Conservation (phyloP, 2,888 invertebrate genomes). For the Tethea ocularis region DNA sequence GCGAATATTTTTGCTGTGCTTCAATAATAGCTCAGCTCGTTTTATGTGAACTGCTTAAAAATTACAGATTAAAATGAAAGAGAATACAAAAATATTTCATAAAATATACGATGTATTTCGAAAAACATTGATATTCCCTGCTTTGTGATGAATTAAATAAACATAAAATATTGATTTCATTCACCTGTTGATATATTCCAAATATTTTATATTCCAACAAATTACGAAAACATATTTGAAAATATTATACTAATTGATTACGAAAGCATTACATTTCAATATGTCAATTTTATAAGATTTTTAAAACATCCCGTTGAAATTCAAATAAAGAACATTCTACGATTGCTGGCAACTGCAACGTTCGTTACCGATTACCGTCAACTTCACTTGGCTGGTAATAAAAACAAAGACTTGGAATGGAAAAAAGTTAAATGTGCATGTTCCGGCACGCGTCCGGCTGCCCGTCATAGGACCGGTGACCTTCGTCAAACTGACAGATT, state of each 20-base stretch:
- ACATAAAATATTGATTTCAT: not conserved
- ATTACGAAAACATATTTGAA: no score
- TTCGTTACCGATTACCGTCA: slow-evolving; percentile 23
- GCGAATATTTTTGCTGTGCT: slow-evolving; percentile 16
- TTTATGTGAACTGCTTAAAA: not conserved
- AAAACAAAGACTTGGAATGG: slow-evolving; percentile 37
- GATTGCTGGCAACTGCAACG: not conserved
- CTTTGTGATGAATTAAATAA: not conserved
- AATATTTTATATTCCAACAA: not conserved
- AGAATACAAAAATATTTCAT: not conserved
- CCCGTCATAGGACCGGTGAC: slow-evolving; percentile 52
- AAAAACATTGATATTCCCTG: not conserved
- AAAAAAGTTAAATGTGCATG: slow-evolving; percentile 58
- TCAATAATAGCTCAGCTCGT: slow-evolving; percentile 7
- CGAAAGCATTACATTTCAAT: not conserved
- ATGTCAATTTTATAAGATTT: no score
- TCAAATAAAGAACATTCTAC: not conserved
- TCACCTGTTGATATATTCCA: not conserved
- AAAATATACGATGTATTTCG: not conserved
- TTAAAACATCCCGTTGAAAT: not conserved
- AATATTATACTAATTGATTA: no score
- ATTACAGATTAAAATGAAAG: not conserved
- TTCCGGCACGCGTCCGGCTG: slow-evolving; percentile 69
- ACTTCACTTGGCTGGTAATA: slow-evolving; percentile 23
- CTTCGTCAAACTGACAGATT: slow-evolving; percentile 81